Conservation (phyloP, 2,113 vertebrate species). For the Vidua chalybeata region DNA sequence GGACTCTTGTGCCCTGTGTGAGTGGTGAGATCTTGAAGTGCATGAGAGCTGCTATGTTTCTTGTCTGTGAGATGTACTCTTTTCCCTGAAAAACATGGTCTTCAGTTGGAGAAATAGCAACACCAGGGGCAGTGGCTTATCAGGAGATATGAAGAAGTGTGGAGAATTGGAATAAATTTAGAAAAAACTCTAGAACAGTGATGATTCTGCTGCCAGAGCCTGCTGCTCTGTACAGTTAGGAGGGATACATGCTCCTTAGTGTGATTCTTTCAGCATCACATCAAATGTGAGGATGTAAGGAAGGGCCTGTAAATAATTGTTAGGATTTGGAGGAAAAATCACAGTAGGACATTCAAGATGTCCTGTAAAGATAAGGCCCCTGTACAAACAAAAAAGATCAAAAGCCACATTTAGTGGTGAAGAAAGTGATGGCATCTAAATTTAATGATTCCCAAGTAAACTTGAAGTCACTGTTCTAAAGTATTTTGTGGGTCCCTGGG, state of each 20-base stretch:
- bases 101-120: background rate
- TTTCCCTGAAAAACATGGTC: background rate
- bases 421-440: background rate
- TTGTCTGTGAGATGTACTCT: background rate
- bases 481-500: background rate
- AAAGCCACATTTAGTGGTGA: background rate
- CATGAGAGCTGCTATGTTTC: background rate
- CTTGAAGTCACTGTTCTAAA: background rate
- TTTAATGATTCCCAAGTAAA: background rate
- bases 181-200: background rate
- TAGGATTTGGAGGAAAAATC: background rate
- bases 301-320: background rate
- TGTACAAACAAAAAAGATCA: background rate
- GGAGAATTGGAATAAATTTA: background rate
- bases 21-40: background rate
- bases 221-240: background rate
- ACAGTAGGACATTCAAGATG: fast-evolving
- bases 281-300: background rate
- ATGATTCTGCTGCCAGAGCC: background rate
- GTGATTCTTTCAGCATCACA: background rate
- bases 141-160: background rate
- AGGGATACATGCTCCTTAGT: background rate
- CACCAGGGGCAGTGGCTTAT: background rate
- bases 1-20: background rate
- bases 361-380: background rate